Evolutionary conservation across 2,888 invertebrate species (phyloP), one percentile per base, ranked within the genome.

Genomic region (Lacanobia oleracea): DNA sequence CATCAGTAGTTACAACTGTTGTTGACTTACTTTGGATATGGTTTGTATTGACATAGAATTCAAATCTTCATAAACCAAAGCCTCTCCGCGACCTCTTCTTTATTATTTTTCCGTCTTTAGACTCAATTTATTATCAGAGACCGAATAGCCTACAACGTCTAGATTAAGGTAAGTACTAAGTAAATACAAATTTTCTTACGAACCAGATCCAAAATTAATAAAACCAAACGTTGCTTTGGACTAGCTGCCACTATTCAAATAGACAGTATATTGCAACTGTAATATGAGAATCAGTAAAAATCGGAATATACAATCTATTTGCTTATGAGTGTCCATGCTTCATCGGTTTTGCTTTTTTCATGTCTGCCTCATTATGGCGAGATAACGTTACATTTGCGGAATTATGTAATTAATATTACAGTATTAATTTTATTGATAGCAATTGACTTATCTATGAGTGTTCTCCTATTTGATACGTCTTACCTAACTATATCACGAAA

Each of bases 331-430:
- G 68, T 77, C 48, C 79, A 87, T 77, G 89, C 87, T 82, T 82
- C 87, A 83, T 79, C 75, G 83, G 67, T 67, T 80, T 81, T 72
- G 59, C 54, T 85, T 86, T 85, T 88, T 85, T 84, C 70, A 77
- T 65, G 77, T 83, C 83, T 83, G 57, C 83, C 79, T 82, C 83
- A 84, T 86, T 82, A 84, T 84, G 57, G 75, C 70, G 67, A 82
- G 84, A 82, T 88, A 86, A 86, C 83, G 86, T 88, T 88, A 88
- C 79, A 71, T 56, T 82, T 75, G 66, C 88, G n/a, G 65, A 70
- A 78, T 87, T 87, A 87, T 84, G 75, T 84, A 86, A 88, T 76
- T 68, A 85, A 73, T 81, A 78, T 79, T 81, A 75, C 63, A 53
- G 57, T 72, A 71, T 63, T 67, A 59, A 62, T 68, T 63, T 67